Conservation (phyloP, 2,888 invertebrate species). For the Lasius platythorax region DNA sequence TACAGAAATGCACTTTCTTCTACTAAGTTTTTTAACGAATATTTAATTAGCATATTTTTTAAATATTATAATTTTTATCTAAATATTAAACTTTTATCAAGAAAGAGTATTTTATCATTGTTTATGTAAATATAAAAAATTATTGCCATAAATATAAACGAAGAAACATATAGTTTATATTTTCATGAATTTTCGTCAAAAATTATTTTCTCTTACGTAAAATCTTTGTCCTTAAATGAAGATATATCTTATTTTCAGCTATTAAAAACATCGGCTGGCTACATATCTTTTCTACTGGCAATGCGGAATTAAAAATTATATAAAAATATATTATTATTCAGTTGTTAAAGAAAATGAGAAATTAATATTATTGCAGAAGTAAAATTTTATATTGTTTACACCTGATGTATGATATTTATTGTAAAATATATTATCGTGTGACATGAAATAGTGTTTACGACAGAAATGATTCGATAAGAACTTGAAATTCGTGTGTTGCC, state of each 20-base stretch:
- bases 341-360: background rate
- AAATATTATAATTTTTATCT: no score
- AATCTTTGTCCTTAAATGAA: background rate
- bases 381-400: background rate
- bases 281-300: background rate
- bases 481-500: background rate
- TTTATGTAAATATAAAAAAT: no score
- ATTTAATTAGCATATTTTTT: no score
- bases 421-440: background rate
- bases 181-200: no score
- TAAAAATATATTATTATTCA: background rate
- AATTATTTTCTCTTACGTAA: background rate
- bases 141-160: no score
- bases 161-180: no score
- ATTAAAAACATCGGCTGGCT: conserved; percentile 20
- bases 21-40: no score
- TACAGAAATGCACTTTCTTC: no score
- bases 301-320: background rate
- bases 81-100: no score
- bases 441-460: background rate
- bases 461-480: background rate
- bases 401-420: background rate
- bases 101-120: no score
- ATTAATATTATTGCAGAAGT: background rate
- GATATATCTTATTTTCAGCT: background rate